A percentile compares a stretch with the other conserved stretches of the same genome.
Evolutionary conservation across 2,888 invertebrate genomes (phyloP).

Genomic region (Petrophora chlorosata): DNA sequence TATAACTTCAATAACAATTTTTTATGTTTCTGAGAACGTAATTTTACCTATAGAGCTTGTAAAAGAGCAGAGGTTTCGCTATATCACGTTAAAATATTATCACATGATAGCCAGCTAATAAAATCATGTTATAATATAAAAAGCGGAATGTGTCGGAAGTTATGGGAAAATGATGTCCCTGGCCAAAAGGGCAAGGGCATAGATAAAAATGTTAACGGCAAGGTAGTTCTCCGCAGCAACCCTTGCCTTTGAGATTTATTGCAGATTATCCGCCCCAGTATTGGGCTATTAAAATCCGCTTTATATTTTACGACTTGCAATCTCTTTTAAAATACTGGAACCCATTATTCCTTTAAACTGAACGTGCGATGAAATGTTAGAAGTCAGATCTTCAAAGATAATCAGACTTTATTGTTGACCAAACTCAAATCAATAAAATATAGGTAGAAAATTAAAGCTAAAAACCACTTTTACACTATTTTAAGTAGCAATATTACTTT

Average conservation of each 20-base stretch:
- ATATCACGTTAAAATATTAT: slow-evolving; percentile 17
- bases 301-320: slow-evolving; percentile 49
- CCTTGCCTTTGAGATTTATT: slow-evolving; percentile 57
- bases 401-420: no score
- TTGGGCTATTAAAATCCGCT: slow-evolving; percentile 52
- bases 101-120: slow-evolving; percentile 31
- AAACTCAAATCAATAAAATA: no score
- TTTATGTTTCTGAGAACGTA: no score
- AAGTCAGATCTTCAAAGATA: slow-evolving; percentile 1
- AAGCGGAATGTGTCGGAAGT: slow-evolving; percentile 42
- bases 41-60: no score
- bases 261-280: slow-evolving; percentile 53
- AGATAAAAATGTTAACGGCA: slow-evolving; percentile 61
- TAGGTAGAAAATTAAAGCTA: no score
- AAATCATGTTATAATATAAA: slow-evolving; percentile 43
- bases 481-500: no score
- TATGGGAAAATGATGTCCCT: slow-evolving; percentile 51
- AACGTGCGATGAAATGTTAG: slow-evolving; percentile 30
- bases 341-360: slow-evolving; percentile 31
- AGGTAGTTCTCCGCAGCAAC: slow-evolving; percentile 55
- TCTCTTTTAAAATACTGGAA: slow-evolving; percentile 39
- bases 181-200: slow-evolving; percentile 46
- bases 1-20: not conserved
- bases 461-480: no score
- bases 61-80: not conserved